These are phyloP conservation scores for Stichopus chloronotus DNA, from an alignment of 35 echinoderm and acorn worm species.

Conservation along the genomic window DNA sequence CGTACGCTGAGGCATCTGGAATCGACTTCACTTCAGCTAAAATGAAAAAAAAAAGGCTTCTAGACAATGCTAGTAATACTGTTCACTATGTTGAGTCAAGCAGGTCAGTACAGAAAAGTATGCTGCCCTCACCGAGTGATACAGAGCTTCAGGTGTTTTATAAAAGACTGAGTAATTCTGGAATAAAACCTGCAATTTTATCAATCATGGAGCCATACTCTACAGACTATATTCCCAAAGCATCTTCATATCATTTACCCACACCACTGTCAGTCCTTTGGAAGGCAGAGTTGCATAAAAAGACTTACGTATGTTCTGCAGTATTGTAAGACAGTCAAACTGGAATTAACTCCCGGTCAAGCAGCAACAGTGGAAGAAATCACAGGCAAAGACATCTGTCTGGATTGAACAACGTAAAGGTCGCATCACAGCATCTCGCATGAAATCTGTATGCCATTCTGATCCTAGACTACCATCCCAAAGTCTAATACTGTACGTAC, in stretches of 20 bases:
- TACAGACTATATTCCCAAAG: constrained; percentile 19
- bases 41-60: constrained; percentile 9
- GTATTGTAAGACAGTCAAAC: constrained; percentile 20
- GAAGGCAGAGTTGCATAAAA: background rate
- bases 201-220: constrained; percentile 6
- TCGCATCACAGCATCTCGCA: constrained; percentile 53
- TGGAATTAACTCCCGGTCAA: background rate
- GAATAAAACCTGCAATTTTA: constrained; percentile 45
- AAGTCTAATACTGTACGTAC: background rate
- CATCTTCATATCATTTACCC: background rate
- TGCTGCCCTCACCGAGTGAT: background rate
- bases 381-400: constrained; percentile 22
- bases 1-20: background rate
- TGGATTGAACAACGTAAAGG: constrained; percentile 47
- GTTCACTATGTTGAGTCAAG: background rate
- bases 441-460: constrained; percentile 25
- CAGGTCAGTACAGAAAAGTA: constrained; percentile 14
- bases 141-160: constrained; percentile 13
- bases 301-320: background rate
- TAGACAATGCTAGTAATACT: background rate
- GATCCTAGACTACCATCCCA: constrained; percentile 39
- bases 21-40: constrained; percentile 67
- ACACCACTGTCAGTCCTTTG: constrained; percentile 35
- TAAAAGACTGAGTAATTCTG: background rate
- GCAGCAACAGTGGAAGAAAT: background rate